Percentiles rank a stretch among this genome's conserved stretches.
phyloP scores from a whole-genome alignment of 2,113 vertebrate genomes.

The Ceyx margarethae region DNA sequence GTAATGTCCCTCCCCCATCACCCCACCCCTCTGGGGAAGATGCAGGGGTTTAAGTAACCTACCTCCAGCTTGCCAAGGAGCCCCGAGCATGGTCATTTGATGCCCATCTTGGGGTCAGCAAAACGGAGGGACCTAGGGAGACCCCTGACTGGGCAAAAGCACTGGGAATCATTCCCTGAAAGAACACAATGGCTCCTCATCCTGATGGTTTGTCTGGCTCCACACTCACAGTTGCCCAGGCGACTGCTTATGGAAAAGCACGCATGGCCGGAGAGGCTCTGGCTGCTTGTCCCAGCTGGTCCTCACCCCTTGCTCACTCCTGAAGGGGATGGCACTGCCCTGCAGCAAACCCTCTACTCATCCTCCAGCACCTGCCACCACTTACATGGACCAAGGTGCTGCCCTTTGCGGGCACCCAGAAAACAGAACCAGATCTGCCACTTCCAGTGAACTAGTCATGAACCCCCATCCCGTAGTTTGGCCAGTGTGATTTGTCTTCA shows the following conservation, averaged over 20 bases:
- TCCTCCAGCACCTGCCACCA: accelerated
- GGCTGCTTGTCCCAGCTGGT: background rate
- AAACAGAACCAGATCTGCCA: background rate
- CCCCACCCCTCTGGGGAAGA: accelerated
- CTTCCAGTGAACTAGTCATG: background rate
- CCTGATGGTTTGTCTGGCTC: background rate
- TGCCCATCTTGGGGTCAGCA: background rate
- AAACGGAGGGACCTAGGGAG: background rate
- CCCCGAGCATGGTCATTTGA: background rate
- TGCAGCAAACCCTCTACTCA: background rate
- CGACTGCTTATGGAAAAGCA: background rate
- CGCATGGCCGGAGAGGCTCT: background rate
- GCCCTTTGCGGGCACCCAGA: background rate
- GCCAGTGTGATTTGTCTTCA: accelerated
- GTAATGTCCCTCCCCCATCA: background rate
- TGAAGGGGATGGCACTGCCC: background rate
- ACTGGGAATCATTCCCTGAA: background rate
- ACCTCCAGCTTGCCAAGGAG: background rate
- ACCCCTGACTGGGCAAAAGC: background rate
- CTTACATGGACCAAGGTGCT: background rate
- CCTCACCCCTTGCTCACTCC: background rate
- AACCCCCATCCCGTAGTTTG: accelerated
- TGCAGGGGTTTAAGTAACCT: background rate
- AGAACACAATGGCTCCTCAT: background rate
- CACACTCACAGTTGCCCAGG: background rate